Percentiles rank a stretch among this genome's conserved stretches.
Evolutionary conservation across 2,113 vertebrate species (phyloP).

Genomic region (Heloderma charlesbogerti): DNA sequence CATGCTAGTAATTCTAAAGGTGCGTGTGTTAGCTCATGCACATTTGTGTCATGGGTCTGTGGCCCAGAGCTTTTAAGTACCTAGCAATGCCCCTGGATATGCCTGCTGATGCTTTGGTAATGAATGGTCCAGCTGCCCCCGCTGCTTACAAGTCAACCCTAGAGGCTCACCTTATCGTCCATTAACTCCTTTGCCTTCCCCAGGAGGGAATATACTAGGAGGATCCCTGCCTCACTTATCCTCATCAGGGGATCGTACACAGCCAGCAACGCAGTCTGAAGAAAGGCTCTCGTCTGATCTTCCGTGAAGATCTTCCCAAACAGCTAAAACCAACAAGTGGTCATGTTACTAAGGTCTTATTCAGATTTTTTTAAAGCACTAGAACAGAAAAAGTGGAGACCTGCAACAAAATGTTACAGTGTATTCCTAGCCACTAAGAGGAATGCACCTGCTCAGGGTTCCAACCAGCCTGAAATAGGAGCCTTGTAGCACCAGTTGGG

Average conservation of each 20-base stretch:
- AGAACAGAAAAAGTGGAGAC: background rate
- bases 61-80: too few species aligned
- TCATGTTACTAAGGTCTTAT: background rate
- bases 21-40: too few species aligned
- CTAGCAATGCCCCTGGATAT: too few species aligned
- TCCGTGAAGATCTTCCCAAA: slow-evolving; percentile 31
- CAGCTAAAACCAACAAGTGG: background rate
- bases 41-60: too few species aligned
- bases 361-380: background rate
- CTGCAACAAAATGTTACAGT: background rate
- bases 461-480: background rate
- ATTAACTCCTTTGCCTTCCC: slow-evolving; percentile 21
- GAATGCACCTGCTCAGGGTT: background rate
- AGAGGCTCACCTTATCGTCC: slow-evolving; percentile 2
- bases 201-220: slow-evolving; percentile 20
- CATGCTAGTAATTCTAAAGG: too few species aligned
- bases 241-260: slow-evolving; percentile 1
- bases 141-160: background rate
- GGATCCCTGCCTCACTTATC: slow-evolving; percentile 21
- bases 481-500: background rate
- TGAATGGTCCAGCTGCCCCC: background rate
- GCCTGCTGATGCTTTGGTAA: background rate
- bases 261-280: slow-evolving; percentile 5
- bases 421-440: background rate
- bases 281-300: slow-evolving; percentile 18